Base-by-base conservation (phyloP, 2,888 invertebrate species). In the Brachyptera risi region DNA sequence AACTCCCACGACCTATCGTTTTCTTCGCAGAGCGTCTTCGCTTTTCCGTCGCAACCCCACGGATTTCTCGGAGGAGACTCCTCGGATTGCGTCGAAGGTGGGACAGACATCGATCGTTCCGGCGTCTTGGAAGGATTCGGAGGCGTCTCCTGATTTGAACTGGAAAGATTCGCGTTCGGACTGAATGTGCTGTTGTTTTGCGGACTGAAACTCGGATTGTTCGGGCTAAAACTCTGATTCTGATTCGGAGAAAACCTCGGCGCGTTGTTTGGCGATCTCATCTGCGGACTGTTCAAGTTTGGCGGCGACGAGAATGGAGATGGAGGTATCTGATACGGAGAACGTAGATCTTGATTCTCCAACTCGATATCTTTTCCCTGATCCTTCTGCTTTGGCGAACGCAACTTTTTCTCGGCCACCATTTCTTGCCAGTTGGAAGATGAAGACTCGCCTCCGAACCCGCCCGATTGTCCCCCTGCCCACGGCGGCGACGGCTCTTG, bases 401-500 rank as follows among this genome's bases (percentile, higher is more conserved):
- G 47, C 47, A 47, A 24, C 24, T 54, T 54, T 23, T 54, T 54
- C 35, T 54, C 54, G 21, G 54, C 23, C 13, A 31, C 21, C 54
- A 54, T 54, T 23, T 54, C 54, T 23, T 54, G 54, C 54, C 54
- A 54, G 54, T 54, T 54, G 31, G 54, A 35, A n/a, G 50, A 27
- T n/a, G n/a, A n/a, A n/a, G n/a, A n/a, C n/a, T 51, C 50, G 31
- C 50, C 49, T 5, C 24, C 31, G 31, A 23, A 44, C 19, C 19
- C 26, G 17, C 47, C 27, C 21, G 47, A 49, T 15, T 15, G 23
- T 7, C 58, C 47, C 5, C 49, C 35, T 17, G 38, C 23, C 63
- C 63, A 64, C 1, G 59, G 63, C 27, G 63, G 59, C 19, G 61
- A 35, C 13, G 65, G 62, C 47, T 65, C 63, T 42, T 61, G 60